phyloP scores from a whole-genome alignment of 2,113 vertebrate species.

The Laterallus jamaicensis region DNA sequence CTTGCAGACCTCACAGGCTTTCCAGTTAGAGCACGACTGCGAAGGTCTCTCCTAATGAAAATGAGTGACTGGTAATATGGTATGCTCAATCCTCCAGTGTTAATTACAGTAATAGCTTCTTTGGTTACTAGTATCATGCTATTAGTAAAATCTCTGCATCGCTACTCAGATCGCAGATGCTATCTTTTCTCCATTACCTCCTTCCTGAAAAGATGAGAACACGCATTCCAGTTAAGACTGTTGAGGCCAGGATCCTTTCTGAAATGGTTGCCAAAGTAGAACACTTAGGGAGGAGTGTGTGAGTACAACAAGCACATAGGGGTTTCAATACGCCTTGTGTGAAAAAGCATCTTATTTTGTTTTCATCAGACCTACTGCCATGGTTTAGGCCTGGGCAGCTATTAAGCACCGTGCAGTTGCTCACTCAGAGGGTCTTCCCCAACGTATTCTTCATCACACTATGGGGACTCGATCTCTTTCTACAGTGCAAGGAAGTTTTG shows the following conservation, averaged over 20 bases:
- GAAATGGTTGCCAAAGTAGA: not conserved
- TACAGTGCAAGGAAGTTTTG: no score
- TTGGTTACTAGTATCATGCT: not conserved
- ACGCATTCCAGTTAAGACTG: not conserved
- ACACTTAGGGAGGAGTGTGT: rapidly evolving
- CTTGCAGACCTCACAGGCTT: not conserved
- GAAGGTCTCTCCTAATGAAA: not conserved
- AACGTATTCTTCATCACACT: no score
- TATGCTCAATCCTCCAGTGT: not conserved
- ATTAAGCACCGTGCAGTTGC: no score
- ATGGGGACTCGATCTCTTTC: no score
- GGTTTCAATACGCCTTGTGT: not conserved
- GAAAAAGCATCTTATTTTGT: not conserved
- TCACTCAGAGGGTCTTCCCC: no score
- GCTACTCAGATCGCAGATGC: not conserved
- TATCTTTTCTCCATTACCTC: not conserved
- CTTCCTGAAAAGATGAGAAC: not conserved
- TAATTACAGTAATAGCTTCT: not conserved
- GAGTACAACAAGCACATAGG: not conserved
- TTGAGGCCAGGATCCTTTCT: not conserved
- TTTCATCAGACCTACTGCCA: not conserved
- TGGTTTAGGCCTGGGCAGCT: no score
- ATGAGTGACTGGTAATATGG: not conserved
- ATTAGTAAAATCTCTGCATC: not conserved
- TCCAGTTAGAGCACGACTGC: not conserved